Conservation (phyloP, 2,113 vertebrate genomes). For the Oncorhynchus clarkii region DNA sequence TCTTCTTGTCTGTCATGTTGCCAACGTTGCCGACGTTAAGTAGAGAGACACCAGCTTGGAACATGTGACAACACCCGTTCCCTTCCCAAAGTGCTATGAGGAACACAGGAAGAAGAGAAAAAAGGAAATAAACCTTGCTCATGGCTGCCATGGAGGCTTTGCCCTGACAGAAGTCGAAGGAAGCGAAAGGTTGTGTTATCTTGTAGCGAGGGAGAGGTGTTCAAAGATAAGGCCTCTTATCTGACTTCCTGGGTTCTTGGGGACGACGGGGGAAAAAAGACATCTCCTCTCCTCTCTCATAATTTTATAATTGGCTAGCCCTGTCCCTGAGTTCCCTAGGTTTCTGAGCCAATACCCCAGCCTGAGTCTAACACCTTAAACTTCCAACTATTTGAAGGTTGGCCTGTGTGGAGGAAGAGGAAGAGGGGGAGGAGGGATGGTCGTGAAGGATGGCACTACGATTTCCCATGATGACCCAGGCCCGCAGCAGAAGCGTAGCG, state of each 20-base stretch:
- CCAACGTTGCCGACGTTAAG: conserved; percentile 62
- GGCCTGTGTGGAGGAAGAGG: conserved; percentile 15
- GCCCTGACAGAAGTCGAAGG: conserved; percentile 66
- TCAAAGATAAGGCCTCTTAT: conserved; percentile 67
- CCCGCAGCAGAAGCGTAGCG: not conserved
- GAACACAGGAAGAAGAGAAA: conserved; percentile 45
- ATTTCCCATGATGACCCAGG: conserved; percentile 33
- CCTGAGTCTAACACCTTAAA: conserved; percentile 59
- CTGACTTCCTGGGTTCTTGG: conserved; percentile 62
- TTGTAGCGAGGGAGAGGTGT: conserved; percentile 61
- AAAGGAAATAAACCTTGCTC: conserved; percentile 13
- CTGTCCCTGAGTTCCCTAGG: conserved; percentile 57
- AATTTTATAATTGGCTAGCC: conserved; percentile 70
- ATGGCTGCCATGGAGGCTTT: conserved; percentile 61
- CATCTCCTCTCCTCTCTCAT: conserved; percentile 63
- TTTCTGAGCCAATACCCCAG: conserved; percentile 39
- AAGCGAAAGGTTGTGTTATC: conserved; percentile 64
- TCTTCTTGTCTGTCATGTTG: conserved; percentile 85
- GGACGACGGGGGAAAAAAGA: conserved; percentile 50
- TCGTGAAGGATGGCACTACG: conserved; percentile 5
- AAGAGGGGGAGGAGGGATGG: conserved; percentile 1
- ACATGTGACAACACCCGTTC: conserved; percentile 32
- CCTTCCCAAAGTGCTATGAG: not conserved
- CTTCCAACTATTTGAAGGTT: conserved; percentile 52
- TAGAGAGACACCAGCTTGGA: conserved; percentile 52